Conservation (phyloP, 2,888 invertebrate species). For the Galerucella pusilla region DNA sequence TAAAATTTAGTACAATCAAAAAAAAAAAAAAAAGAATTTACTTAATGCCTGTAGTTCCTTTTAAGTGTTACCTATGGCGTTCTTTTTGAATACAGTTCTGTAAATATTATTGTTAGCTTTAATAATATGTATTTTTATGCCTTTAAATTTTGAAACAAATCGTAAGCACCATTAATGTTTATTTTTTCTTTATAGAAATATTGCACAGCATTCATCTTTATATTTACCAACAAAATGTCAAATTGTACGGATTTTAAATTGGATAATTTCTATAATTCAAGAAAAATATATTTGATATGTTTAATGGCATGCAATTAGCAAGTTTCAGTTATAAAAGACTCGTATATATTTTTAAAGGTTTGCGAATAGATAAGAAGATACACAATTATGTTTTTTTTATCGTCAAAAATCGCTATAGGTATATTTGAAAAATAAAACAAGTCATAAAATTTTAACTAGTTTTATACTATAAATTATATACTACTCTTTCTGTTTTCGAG, state of each 20-base stretch:
- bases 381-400: no score
- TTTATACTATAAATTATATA: no score
- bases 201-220: background rate
- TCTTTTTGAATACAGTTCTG: slow-evolving; percentile 27
- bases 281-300: no score
- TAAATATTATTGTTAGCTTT: slow-evolving; percentile 27
- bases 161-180: background rate
- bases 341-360: no score
- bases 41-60: slow-evolving; percentile 35
- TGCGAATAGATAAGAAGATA: no score
- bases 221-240: background rate
- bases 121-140: slow-evolving; percentile 9
- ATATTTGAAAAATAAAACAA: no score
- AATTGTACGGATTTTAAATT: background rate
- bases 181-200: background rate
- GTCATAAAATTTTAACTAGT: no score
- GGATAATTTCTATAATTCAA: no score
- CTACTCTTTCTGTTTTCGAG: no score
- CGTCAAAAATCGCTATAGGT: no score
- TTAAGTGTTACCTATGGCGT: slow-evolving; percentile 34
- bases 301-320: no score
- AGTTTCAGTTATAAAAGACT: no score
- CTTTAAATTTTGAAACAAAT: slow-evolving; percentile 1
- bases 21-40: slow-evolving; percentile 35
- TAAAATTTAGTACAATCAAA: slow-evolving; percentile 43